Evolutionary conservation across 64 coral and sea anemone species (phyloP).

Genomic region (Montipora foliosa): DNA sequence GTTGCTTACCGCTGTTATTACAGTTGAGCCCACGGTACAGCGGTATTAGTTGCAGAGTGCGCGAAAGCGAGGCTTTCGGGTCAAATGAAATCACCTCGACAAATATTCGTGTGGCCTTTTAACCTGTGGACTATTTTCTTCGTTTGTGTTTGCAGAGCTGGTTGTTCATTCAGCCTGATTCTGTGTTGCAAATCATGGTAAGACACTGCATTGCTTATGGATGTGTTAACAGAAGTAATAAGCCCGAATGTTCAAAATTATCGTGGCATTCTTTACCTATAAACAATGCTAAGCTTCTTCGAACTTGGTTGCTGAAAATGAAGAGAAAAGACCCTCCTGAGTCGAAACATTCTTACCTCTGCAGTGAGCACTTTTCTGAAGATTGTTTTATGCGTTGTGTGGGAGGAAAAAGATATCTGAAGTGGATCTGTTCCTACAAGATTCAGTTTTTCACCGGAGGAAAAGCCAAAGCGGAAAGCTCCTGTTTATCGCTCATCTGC

Average conservation of each 20-base stretch:
- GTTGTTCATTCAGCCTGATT: neutral
- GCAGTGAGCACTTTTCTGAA: conserved; percentile 26
- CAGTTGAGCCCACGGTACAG: no score
- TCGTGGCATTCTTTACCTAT: conserved; percentile 46
- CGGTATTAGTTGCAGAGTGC: no score
- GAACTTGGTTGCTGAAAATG: conserved; percentile 8
- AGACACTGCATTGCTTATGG: conserved; percentile 27
- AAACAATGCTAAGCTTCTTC: no score
- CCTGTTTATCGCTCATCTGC: no score
- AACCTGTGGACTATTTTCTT: no score
- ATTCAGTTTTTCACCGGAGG: neutral
- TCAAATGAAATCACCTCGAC: no score
- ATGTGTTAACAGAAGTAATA: conserved; percentile 37
- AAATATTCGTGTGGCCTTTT: no score
- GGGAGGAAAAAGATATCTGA: neutral
- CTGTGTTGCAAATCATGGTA: neutral
- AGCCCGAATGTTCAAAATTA: conserved; percentile 2
- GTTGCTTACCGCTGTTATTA: no score
- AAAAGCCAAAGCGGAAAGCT: conserved; percentile 1
- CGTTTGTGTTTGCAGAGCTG: no score
- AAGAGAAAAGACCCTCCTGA: neutral
- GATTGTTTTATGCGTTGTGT: neutral
- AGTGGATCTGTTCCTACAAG: neutral
- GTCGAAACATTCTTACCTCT: neutral
- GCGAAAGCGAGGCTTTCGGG: no score